Conservation (phyloP, 2,888 invertebrate species). For the Yponomeuta malinellus region DNA sequence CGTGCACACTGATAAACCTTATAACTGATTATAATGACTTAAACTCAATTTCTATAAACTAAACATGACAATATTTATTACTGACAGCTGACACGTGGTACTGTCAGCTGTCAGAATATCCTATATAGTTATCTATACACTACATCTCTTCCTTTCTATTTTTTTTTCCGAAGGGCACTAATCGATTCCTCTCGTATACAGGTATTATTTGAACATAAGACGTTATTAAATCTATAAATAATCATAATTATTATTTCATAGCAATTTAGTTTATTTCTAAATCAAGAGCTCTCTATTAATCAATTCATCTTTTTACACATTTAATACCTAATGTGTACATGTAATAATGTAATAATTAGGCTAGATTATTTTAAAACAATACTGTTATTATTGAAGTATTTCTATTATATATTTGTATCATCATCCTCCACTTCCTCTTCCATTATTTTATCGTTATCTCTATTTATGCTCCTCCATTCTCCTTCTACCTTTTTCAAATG, state of each 20-base stretch:
- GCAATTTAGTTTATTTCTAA: too few relatives aligned
- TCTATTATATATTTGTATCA: not conserved
- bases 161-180: too few relatives aligned
- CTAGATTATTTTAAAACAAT: too few relatives aligned
- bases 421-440: not conserved
- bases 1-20: not conserved
- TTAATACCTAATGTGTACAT: too few relatives aligned
- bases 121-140: not conserved
- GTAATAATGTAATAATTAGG: too few relatives aligned
- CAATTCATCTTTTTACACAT: too few relatives aligned
- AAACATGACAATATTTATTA: not conserved
- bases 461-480: slow-evolving; percentile 1
- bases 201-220: too few relatives aligned
- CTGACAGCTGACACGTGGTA: not conserved
- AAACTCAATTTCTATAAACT: not conserved
- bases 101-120: not conserved
- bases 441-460: not conserved
- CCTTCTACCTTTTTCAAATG: slow-evolving; percentile 15
- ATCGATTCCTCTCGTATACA: too few relatives aligned
- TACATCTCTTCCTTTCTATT: not conserved
- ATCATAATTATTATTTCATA: too few relatives aligned
- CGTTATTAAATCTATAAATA: too few relatives aligned
- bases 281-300: too few relatives aligned
- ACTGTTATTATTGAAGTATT: not conserved
- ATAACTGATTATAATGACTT: not conserved